Evolutionary conservation across 1,140 invertebrate genomes (phyloP).

Genomic region (Drosophila triauraria): DNA sequence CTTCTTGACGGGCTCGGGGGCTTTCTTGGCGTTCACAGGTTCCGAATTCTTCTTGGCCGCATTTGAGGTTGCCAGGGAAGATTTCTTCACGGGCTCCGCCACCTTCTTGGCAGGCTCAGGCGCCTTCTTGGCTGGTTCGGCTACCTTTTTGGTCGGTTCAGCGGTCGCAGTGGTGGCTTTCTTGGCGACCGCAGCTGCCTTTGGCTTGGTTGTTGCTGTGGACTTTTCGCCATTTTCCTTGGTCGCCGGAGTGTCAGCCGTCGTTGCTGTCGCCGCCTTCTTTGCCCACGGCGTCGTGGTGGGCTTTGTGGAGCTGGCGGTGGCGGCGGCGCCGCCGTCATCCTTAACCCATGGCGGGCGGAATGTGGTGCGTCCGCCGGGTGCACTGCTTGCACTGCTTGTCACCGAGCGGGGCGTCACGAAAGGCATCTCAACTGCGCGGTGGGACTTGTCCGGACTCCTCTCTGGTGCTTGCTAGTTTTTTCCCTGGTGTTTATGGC

Average conservation of each 20-base stretch:
- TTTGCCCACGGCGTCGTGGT: conserved; percentile 88
- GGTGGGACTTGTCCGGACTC: conserved; percentile 15
- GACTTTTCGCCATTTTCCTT: conserved; percentile 82
- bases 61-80: conserved; percentile 24
- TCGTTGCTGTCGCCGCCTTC: conserved; percentile 43
- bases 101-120: conserved; percentile 39
- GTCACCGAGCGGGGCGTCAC: conserved; percentile 73
- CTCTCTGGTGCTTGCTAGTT: conserved; percentile 23
- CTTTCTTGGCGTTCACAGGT: conserved; percentile 55
- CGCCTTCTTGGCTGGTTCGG: conserved; percentile 28
- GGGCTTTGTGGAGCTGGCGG: conserved; percentile 85
- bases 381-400: conserved; percentile 72
- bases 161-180: conserved; percentile 28
- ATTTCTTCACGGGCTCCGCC: conserved; percentile 47
- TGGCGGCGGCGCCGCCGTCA: conserved; percentile 85
- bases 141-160: conserved; percentile 28
- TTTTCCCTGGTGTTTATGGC: conserved; percentile 34
- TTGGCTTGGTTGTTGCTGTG: conserved; percentile 36
- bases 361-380: conserved; percentile 88
- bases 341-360: conserved; percentile 94
- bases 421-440: conserved; percentile 73
- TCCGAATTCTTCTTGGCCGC: conserved; percentile 59
- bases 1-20: conserved; percentile 66
- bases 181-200: conserved; percentile 42
- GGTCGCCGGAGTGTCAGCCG: conserved; percentile 44